Evolutionary conservation across 2,113 vertebrate genomes (phyloP).

Genomic region (Octodon degus): DNA sequence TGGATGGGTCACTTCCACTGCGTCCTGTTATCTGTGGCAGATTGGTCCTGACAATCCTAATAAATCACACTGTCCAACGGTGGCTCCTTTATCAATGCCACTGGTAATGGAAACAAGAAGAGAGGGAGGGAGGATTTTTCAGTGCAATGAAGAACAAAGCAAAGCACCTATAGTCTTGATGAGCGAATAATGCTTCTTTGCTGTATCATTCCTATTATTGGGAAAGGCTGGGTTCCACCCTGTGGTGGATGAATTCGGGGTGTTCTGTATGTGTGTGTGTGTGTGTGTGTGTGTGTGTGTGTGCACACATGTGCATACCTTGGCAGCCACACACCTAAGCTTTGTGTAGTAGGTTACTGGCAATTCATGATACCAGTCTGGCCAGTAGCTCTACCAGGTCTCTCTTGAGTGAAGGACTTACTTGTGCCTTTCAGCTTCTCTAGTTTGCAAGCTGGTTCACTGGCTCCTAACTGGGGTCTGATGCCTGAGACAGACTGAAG

Average conservation of each 20-base stretch:
- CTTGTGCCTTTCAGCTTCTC: not conserved
- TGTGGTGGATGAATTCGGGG: not conserved
- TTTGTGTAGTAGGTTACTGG: not conserved
- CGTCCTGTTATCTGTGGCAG: conserved; percentile 46
- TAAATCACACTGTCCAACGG: conserved; percentile 74
- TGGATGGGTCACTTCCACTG: conserved; percentile 31
- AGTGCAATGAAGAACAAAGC: not conserved
- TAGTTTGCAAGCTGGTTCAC: not conserved
- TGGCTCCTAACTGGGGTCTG: not conserved
- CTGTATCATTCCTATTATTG: too few species aligned
- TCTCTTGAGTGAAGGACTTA: not conserved
- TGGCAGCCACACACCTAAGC: not conserved
- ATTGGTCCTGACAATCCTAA: conserved; percentile 74
- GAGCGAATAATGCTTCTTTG: not conserved
- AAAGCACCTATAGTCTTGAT: not conserved
- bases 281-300: not conserved
- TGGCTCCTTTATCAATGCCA: not conserved
- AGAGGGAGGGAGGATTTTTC: not conserved
- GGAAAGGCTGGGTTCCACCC: not conserved
- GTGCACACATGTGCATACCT: not conserved
- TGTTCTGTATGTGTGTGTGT: not conserved
- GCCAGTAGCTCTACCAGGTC: not conserved
- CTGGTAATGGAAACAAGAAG: fast-evolving
- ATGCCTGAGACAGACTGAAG: not conserved
- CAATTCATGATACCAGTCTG: not conserved